phyloP scores from a whole-genome alignment of 2,113 vertebrate species.

The Puffinus mauretanicus region DNA sequence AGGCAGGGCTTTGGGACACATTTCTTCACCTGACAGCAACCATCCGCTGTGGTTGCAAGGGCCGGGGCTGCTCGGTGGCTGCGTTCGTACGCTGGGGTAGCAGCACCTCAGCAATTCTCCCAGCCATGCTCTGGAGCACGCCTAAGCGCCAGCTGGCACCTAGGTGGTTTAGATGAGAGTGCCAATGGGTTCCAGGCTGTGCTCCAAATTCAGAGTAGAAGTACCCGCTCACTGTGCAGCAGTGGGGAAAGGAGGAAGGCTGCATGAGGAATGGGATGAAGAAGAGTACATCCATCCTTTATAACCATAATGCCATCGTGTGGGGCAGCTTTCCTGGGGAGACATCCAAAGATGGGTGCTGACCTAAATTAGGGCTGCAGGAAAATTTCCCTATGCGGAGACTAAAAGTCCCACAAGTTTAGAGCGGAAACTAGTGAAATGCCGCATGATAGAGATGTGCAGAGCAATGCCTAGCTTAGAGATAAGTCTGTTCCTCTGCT shows the following conservation, averaged over 20 bases:
- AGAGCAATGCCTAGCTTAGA: constrained; percentile 31
- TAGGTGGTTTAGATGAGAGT: neutral
- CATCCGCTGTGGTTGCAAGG: accelerated
- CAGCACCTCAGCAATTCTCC: neutral
- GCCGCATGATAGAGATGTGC: neutral
- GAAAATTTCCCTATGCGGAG: constrained; percentile 28
- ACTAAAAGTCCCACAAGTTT: constrained; percentile 31
- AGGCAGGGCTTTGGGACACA: neutral
- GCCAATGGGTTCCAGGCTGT: neutral
- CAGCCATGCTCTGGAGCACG: neutral
- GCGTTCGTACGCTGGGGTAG: accelerated
- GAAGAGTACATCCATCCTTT: neutral
- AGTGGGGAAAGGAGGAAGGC: neutral
- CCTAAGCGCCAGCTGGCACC: neutral
- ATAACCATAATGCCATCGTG: neutral
- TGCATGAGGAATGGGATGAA: neutral
- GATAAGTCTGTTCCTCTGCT: constrained; percentile 45
- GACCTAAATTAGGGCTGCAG: constrained; percentile 25
- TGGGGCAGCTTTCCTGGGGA: neutral
- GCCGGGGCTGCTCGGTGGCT: neutral
- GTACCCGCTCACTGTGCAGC: neutral
- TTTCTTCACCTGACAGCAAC: neutral
- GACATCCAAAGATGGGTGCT: neutral
- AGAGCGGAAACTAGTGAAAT: constrained; percentile 45
- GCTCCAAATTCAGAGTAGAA: neutral